Percentiles rank a stretch among this genome's conserved stretches.
These are phyloP conservation scores for Halcyon leucocephala DNA, from an alignment of 2,797 vertebrate genomes.

Conservation along the genomic window DNA sequence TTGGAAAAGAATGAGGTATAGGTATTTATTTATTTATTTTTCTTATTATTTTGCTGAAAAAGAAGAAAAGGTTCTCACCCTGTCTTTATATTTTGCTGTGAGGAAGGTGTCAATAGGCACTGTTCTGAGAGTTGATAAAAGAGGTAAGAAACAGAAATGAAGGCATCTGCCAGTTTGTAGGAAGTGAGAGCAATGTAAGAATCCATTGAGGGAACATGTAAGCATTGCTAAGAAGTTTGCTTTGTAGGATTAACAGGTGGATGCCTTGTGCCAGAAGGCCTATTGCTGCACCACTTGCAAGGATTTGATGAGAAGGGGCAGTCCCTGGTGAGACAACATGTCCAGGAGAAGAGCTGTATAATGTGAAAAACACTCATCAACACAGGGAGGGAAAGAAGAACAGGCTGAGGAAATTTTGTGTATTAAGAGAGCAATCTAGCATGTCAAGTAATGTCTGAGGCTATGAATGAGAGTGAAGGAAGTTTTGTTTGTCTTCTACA, in stretches of 20 bases:
- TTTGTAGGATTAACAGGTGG: neutral
- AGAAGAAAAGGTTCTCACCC: neutral
- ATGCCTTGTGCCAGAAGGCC: neutral
- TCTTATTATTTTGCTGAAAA: neutral
- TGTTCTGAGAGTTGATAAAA: neutral
- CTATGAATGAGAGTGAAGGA: neutral
- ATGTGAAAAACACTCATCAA: neutral
- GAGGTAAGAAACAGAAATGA: neutral
- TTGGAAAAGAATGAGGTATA: neutral
- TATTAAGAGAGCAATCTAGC: neutral
- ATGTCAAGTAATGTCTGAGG: neutral
- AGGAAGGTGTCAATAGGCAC: neutral
- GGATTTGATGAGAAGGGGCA: neutral
- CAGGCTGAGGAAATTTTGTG: neutral
- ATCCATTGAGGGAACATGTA: accelerated
- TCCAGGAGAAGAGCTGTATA: neutral
- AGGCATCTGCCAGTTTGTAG: neutral
- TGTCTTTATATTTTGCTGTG: neutral
- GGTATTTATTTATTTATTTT: neutral
- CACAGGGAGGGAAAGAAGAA: neutral
- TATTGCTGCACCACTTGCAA: neutral
- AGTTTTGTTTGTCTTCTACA: neutral
- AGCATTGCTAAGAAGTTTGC: neutral
- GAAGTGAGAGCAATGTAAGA: neutral
- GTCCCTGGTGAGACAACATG: accelerated